Evolutionary conservation across 2,797 vertebrate species (phyloP).

Genomic region (Balearica regulorum): DNA sequence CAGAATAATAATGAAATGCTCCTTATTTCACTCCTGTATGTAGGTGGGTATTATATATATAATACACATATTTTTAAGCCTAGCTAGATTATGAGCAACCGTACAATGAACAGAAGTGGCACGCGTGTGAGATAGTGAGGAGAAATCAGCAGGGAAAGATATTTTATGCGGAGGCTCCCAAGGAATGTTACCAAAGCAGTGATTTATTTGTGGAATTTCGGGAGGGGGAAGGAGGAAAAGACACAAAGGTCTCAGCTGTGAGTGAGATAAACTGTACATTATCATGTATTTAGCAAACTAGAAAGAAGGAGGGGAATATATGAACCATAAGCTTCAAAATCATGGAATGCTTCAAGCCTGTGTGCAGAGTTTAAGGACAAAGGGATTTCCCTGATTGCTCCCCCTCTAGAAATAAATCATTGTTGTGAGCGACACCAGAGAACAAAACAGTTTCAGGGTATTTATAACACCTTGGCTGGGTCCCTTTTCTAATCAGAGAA

Average conservation of each 20-base stretch:
- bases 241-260: neutral
- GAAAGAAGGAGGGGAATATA: neutral
- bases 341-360: neutral
- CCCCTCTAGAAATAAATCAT: neutral
- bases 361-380: neutral
- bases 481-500: conserved; percentile 16
- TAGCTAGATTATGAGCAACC: neutral
- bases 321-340: neutral
- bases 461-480: conserved; percentile 6
- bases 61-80: neutral
- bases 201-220: conserved; percentile 5
- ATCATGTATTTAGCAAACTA: neutral
- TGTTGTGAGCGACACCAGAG: neutral
- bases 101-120: neutral
- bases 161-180: neutral
- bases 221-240: neutral
- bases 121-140: neutral
- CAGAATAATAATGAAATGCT: neutral
- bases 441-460: neutral
- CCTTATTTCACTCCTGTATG: neutral
- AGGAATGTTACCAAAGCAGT: neutral
- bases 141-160: neutral
- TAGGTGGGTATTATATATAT: neutral
- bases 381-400: conserved; percentile 2
- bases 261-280: neutral